These are phyloP conservation scores for Festucalex cinctus DNA, from an alignment of 2,113 vertebrate genomes.

Conservation along the genomic window DNA sequence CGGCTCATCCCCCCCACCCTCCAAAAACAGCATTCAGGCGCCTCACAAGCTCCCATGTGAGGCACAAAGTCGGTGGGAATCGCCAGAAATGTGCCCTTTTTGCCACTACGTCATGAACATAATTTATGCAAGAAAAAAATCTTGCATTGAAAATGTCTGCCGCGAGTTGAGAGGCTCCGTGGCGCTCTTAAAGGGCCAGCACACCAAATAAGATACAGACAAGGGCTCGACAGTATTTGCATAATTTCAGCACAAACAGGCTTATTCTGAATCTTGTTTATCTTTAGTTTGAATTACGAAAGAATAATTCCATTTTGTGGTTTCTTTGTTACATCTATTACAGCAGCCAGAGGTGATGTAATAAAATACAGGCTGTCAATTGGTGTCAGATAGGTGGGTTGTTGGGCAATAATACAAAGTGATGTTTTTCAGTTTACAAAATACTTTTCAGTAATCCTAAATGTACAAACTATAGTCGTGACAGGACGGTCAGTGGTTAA, in stretches of 20 bases:
- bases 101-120: constrained; percentile 98
- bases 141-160: constrained; percentile 82
- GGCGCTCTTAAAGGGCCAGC: constrained; percentile 76
- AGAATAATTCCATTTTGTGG: not conserved
- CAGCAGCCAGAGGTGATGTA: not conserved
- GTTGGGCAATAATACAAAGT: too few species aligned
- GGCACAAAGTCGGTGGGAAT: constrained; percentile 67
- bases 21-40: constrained; percentile 41
- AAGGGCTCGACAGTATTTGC: not conserved
- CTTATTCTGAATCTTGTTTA: not conserved
- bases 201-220: not conserved
- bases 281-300: not conserved
- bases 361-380: not conserved
- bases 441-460: not conserved
- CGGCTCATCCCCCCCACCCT: constrained; percentile 13
- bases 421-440: not conserved
- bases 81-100: constrained; percentile 70
- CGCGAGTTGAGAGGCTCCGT: constrained; percentile 66
- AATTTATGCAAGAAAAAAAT: constrained; percentile 94
- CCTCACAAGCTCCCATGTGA: constrained; percentile 45
- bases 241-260: not conserved
- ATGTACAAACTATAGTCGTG: too few species aligned
- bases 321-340: not conserved
- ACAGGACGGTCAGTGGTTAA: too few species aligned
- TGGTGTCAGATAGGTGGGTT: too few species aligned